phyloP scores from a whole-genome alignment of 2,113 vertebrate species.

The Nicator chloris region DNA sequence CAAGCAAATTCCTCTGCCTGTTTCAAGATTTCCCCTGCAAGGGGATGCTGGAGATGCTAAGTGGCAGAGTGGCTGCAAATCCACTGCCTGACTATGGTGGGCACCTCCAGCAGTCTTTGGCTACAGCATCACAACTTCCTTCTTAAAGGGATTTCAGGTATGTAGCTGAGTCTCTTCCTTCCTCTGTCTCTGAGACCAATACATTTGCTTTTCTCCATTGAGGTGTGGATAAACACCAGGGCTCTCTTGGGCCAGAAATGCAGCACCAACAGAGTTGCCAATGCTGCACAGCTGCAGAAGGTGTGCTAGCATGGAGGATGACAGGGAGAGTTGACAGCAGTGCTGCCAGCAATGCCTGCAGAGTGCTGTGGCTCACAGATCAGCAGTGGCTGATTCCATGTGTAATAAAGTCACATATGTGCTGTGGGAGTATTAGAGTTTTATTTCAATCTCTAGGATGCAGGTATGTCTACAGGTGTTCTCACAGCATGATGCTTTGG shows the following conservation, averaged over 20 bases:
- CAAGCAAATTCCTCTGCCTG: background rate
- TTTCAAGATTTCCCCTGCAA: background rate
- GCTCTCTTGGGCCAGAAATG: background rate
- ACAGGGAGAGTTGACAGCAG: background rate
- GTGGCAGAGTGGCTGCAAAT: background rate
- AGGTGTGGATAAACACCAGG: background rate
- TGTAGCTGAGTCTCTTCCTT: rapidly evolving
- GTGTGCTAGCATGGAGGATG: background rate
- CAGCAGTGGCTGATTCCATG: background rate
- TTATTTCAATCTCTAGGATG: background rate
- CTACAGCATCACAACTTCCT: background rate
- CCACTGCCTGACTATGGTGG: rapidly evolving
- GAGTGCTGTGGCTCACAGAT: background rate
- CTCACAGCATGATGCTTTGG: background rate
- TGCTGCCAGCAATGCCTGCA: background rate
- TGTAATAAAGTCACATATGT: background rate
- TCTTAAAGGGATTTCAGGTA: background rate
- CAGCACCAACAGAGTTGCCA: background rate
- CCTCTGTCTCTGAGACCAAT: background rate
- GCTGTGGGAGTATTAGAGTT: background rate
- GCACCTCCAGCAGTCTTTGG: background rate
- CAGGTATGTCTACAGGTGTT: background rate
- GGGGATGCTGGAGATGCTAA: background rate
- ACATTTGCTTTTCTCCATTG: background rate
- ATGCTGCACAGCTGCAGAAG: background rate